phyloP scores from a whole-genome alignment of 2,888 invertebrate species.

The Tricholauxania praeusta region DNA sequence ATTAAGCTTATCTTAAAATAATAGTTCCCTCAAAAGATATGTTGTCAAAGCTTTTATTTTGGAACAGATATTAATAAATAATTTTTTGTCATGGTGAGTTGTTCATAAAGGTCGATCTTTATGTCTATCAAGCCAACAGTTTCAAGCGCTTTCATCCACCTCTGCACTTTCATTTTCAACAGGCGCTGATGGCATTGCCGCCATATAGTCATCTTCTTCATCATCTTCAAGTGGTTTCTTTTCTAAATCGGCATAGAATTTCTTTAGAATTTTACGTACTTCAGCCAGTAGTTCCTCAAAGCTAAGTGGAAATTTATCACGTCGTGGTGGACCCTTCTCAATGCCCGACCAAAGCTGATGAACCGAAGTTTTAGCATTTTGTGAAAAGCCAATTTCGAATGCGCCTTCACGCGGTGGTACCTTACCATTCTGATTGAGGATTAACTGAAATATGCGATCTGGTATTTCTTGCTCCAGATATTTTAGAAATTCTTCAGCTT shows the following conservation, averaged over 20 bases:
- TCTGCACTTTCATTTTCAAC: neutral
- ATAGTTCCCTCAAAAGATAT: no score
- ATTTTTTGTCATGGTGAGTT: no score
- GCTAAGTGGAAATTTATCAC: conserved; percentile 60
- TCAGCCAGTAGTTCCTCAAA: conserved; percentile 56
- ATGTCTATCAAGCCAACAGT: no score
- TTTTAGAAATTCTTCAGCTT: conserved; percentile 57
- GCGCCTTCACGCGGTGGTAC: conserved; percentile 56
- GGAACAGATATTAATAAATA: no score
- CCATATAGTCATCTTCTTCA: conserved; percentile 42
- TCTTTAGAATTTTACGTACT: conserved; percentile 56
- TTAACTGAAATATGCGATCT: conserved; percentile 56
- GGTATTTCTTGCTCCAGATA: conserved; percentile 56
- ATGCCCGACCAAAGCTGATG: conserved; percentile 59
- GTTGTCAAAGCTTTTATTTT: no score
- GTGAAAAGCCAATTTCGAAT: conserved; percentile 61
- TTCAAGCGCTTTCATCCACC: neutral
- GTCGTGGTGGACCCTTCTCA: conserved; percentile 60
- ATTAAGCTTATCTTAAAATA: no score
- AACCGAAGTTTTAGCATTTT: conserved; percentile 61
- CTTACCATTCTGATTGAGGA: conserved; percentile 58
- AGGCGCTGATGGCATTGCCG: neutral
- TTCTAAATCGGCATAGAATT: conserved; percentile 59
- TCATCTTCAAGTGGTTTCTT: conserved; percentile 42
- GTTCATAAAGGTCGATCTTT: no score